Conservation (phyloP, 2,888 invertebrate genomes). For the Elegia similella region DNA sequence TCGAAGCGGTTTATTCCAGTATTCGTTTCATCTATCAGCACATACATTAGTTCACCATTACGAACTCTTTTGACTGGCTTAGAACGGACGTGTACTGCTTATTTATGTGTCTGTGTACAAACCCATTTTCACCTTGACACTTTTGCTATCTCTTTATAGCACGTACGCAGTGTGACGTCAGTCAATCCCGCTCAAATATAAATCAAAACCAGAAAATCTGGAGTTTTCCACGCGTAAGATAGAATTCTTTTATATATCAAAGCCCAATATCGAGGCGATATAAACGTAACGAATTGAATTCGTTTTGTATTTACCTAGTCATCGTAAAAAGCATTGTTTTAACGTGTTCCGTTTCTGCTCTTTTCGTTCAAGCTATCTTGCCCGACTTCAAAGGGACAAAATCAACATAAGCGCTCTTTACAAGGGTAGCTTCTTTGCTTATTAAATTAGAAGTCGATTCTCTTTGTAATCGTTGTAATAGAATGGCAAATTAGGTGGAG, state of each 20-base stretch:
- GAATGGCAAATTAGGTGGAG: neutral
- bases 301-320: slow-evolving; percentile 26
- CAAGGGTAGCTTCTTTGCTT: neutral
- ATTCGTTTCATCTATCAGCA: slow-evolving; percentile 30
- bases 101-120: slow-evolving; percentile 32
- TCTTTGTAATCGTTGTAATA: neutral
- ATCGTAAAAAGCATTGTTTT: slow-evolving; percentile 15
- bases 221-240: slow-evolving; percentile 11
- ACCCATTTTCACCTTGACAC: slow-evolving; percentile 30
- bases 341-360: neutral
- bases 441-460: neutral
- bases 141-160: slow-evolving; percentile 21
- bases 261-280: slow-evolving; percentile 16
- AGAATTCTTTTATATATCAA: slow-evolving; percentile 19
- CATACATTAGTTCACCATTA: slow-evolving; percentile 53
- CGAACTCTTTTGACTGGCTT: slow-evolving; percentile 47
- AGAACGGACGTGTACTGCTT: slow-evolving; percentile 41
- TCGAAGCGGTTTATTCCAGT: slow-evolving; percentile 1
- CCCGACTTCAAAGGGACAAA: slow-evolving; percentile 7
- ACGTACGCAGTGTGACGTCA: neutral
- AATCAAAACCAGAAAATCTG: neutral
- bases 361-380: neutral
- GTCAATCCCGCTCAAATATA: neutral
- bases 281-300: slow-evolving; percentile 24
- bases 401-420: neutral